phyloP scores from a whole-genome alignment of 2,113 vertebrate genomes.

The Laterallus jamaicensis region DNA sequence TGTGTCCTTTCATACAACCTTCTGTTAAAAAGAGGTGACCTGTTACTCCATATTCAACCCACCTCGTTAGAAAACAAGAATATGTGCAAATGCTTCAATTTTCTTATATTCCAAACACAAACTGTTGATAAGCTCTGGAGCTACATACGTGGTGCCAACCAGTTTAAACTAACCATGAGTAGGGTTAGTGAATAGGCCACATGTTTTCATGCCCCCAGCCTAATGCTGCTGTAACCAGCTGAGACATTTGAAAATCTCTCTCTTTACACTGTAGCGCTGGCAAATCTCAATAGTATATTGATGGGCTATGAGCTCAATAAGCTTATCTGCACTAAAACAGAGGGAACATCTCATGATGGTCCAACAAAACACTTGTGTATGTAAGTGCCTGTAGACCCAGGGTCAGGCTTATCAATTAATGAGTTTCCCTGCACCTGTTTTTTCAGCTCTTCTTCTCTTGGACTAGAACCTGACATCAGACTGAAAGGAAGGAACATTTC shows the following conservation, averaged over 20 bases:
- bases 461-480: neutral
- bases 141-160: neutral
- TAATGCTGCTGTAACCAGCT: neutral
- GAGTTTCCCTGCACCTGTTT: neutral
- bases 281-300: neutral
- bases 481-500: neutral
- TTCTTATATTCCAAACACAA: neutral
- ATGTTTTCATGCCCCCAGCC: neutral
- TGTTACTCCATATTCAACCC: neutral
- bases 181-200: neutral
- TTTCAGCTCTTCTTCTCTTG: neutral
- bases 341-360: neutral
- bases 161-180: neutral
- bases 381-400: neutral
- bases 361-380: neutral
- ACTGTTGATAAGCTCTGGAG: neutral
- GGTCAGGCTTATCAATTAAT: slow-evolving; percentile 5
- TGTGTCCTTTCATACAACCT: neutral
- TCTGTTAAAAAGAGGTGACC: neutral
- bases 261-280: neutral
- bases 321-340: neutral
- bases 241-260: neutral
- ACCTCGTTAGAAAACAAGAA: neutral
- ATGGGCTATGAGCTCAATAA: neutral
- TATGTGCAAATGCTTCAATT: neutral